Percentiles rank a stretch among this genome's conserved stretches.
Conservation (phyloP, 2,888 invertebrate genomes). For the Apoda limacodes region DNA sequence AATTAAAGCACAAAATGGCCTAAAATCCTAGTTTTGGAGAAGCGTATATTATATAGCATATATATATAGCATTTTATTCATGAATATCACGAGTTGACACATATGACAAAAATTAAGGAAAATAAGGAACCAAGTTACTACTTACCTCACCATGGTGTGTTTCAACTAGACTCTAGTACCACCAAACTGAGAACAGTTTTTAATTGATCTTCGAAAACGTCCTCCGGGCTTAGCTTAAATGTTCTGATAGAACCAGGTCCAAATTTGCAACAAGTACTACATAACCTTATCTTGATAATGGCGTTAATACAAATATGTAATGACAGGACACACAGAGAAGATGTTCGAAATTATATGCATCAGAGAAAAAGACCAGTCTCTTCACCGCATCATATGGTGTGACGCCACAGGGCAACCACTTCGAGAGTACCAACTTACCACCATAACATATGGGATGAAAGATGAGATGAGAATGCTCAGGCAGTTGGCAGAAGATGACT, state of each 20-base stretch:
- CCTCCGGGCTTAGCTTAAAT: constrained; percentile 6
- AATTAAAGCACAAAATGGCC: constrained; percentile 12
- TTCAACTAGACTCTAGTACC: constrained; percentile 8
- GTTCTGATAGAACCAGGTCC: constrained; percentile 6
- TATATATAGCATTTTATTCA: constrained; percentile 14
- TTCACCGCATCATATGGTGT: constrained; percentile 13
- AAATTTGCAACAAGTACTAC: constrained; percentile 6
- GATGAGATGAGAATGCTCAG: constrained; percentile 4
- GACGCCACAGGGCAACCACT: constrained; percentile 2
- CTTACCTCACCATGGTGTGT: constrained; percentile 3
- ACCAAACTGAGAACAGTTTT: constrained; percentile 8
- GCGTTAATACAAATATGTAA: constrained; percentile 3
- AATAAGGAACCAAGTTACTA: too few species aligned
- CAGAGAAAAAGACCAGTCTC: constrained; percentile 4
- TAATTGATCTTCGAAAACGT: constrained; percentile 9
- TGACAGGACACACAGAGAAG: constrained; percentile 8
- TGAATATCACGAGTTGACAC: constrained; percentile 12
- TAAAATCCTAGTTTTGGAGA: constrained; percentile 7
- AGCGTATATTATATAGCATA: constrained; percentile 15
- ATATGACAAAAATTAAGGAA: too few species aligned
- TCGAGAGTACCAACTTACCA: constrained; percentile 7
- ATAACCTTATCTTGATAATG: constrained; percentile 5
- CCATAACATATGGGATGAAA: constrained; percentile 13
- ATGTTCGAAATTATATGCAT: constrained; percentile 10
- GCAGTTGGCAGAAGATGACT: too few species aligned